Evolutionary conservation across 2,888 invertebrate genomes (phyloP).

Genomic region (Danaus chrysippus): DNA sequence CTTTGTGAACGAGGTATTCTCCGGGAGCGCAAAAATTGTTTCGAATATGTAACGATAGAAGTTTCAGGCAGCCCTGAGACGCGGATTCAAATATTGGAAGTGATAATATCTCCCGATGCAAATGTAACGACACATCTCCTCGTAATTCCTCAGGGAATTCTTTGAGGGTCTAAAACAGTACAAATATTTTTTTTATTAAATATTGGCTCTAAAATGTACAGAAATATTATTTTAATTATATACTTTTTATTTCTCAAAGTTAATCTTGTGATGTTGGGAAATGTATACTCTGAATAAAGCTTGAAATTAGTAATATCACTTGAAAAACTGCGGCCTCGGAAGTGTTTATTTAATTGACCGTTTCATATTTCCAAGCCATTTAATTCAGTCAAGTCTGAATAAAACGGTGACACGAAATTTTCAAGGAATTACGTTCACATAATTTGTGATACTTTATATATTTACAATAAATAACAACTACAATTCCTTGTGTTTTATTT

Average conservation of each 20-base stretch:
- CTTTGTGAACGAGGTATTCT: slow-evolving; percentile 95
- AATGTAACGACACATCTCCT: slow-evolving; percentile 97
- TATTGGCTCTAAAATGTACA: background rate
- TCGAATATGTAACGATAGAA: slow-evolving; percentile 94
- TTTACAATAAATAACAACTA: too few relatives aligned
- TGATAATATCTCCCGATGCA: slow-evolving; percentile 95
- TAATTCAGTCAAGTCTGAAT: slow-evolving; percentile 27
- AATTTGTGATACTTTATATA: too few relatives aligned
- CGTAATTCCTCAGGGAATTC: slow-evolving; percentile 97
- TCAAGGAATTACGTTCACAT: background rate
- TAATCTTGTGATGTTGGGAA: background rate
- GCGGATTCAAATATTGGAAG: slow-evolving; percentile 96
- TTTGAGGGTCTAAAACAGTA: slow-evolving; percentile 86
- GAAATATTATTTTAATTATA: background rate
- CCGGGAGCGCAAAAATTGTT: slow-evolving; percentile 98
- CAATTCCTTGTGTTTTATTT: too few relatives aligned
- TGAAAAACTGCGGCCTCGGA: slow-evolving; percentile 15
- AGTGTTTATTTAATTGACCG: slow-evolving; percentile 39
- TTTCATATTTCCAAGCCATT: slow-evolving; percentile 46
- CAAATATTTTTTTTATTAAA: slow-evolving; percentile 12
- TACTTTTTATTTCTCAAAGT: background rate
- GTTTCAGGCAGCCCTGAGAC: slow-evolving; percentile 95
- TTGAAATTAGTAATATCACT: slow-evolving; percentile 15
- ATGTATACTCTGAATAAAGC: slow-evolving; percentile 9
- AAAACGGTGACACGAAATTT: slow-evolving; percentile 6